Percentiles rank a stretch among this genome's conserved stretches.
phyloP scores from a whole-genome alignment of 23 tunicate species.

The Diplosoma virens region DNA sequence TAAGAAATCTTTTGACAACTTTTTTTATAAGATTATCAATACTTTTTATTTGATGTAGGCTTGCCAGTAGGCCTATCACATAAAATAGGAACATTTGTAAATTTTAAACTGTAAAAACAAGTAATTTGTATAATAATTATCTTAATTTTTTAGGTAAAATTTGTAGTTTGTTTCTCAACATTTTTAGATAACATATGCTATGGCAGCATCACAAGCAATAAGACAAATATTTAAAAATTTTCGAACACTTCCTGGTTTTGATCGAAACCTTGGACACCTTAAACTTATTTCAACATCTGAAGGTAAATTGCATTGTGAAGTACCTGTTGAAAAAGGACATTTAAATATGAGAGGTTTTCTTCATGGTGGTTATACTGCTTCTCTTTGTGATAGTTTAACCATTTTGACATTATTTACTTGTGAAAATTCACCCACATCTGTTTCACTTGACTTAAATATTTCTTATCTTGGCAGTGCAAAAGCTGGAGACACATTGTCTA shows the following conservation, averaged over 20 bases:
- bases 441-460: constrained; percentile 68
- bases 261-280: constrained; percentile 31
- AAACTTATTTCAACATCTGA: constrained; percentile 47
- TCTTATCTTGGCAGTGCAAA: constrained; percentile 61
- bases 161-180: neutral
- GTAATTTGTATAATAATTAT: neutral
- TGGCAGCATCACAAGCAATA: constrained; percentile 5
- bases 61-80: too few relatives aligned
- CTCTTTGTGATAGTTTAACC: constrained; percentile 68
- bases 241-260: constrained; percentile 17
- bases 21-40: too few relatives aligned
- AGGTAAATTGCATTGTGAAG: constrained; percentile 64
- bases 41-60: too few relatives aligned
- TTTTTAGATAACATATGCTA: neutral
- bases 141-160: neutral
- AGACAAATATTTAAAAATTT: constrained; percentile 27
- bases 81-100: too few relatives aligned
- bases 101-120: neutral
- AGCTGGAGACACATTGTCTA: constrained; percentile 60
- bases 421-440: constrained; percentile 54
- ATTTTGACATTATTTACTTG: constrained; percentile 49
- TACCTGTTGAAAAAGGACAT: constrained; percentile 67
- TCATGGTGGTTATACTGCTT: constrained; percentile 86
- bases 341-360: constrained; percentile 52
- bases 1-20: too few relatives aligned